These are phyloP conservation scores for Eilema griseolum DNA, from an alignment of 2,888 invertebrate genomes.

Conservation along the genomic window DNA sequence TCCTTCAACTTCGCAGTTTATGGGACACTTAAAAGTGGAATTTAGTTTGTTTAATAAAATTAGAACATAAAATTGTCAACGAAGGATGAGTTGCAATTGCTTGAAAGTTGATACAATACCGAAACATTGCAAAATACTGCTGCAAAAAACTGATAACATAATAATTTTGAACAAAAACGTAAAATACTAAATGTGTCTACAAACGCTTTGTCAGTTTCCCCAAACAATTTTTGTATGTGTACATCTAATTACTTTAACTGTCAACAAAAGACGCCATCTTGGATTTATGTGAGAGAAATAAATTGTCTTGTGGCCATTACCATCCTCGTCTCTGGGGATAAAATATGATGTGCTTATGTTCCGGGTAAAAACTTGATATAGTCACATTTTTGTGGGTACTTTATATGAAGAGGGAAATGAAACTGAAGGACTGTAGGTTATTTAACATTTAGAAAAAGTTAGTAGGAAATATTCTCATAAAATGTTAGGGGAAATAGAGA, in stretches of 20 bases:
- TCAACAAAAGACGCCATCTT: conserved; percentile 25
- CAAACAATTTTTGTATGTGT: conserved; percentile 12
- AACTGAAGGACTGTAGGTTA: conserved; percentile 6
- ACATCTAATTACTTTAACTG: conserved; percentile 29
- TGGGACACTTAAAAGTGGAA: neutral
- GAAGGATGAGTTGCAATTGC: neutral
- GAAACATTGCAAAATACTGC: too few relatives aligned
- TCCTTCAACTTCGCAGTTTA: neutral
- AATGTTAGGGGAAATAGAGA: neutral
- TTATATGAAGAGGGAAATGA: conserved; percentile 3
- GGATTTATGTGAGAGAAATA: conserved; percentile 25
- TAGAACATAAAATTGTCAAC: neutral
- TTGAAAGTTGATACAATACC: neutral
- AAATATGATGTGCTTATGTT: conserved; percentile 27
- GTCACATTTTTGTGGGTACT: conserved; percentile 16
- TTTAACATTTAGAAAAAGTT: neutral
- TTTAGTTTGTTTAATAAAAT: neutral
- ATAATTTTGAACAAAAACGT: neutral
- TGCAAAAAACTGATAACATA: too few relatives aligned
- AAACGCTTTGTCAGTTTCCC: neutral
- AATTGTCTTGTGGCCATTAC: conserved; percentile 19
- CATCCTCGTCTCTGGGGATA: conserved; percentile 17
- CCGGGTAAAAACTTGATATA: conserved; percentile 17
- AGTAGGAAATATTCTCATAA: neutral
- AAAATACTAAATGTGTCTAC: neutral